These are phyloP conservation scores for Macquaria ambigua DNA, from an alignment of 2,113 vertebrate genomes.

Conservation along the genomic window DNA sequence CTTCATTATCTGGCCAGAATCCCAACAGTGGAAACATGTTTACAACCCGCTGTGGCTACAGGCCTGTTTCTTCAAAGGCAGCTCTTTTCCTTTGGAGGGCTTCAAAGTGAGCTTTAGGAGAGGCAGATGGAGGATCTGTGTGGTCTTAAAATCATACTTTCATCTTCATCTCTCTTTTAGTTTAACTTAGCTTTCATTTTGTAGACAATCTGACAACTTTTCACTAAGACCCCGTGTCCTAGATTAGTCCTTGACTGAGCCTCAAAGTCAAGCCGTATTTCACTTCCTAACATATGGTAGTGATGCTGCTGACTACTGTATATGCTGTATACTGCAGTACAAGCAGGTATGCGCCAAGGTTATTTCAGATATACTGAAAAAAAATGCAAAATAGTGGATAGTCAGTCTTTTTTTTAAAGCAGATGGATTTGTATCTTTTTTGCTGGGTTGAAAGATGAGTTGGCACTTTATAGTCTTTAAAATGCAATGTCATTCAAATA, in stretches of 20 bases:
- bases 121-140: slow-evolving; percentile 62
- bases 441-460: neutral
- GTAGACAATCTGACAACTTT: slow-evolving; percentile 21
- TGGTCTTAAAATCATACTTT: slow-evolving; percentile 61
- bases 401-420: neutral
- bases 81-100: slow-evolving; percentile 44
- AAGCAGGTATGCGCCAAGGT: neutral
- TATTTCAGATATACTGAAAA: neutral
- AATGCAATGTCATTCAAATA: neutral
- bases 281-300: neutral
- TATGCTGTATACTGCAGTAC: neutral
- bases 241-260: slow-evolving; percentile 17
- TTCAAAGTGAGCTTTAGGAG: slow-evolving; percentile 66
- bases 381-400: neutral
- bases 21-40: slow-evolving; percentile 73
- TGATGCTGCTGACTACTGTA: neutral
- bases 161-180: slow-evolving; percentile 44
- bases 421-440: neutral
- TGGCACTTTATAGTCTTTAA: neutral
- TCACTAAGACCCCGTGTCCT: neutral
- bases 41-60: slow-evolving; percentile 62
- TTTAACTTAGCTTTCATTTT: slow-evolving; percentile 17
- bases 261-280: slow-evolving; percentile 3
- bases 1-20: slow-evolving; percentile 58
- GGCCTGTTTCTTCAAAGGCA: slow-evolving; percentile 65